Base-by-base conservation (phyloP, 2,113 vertebrate species). In the Forbesichthys papilliferus region DNA sequence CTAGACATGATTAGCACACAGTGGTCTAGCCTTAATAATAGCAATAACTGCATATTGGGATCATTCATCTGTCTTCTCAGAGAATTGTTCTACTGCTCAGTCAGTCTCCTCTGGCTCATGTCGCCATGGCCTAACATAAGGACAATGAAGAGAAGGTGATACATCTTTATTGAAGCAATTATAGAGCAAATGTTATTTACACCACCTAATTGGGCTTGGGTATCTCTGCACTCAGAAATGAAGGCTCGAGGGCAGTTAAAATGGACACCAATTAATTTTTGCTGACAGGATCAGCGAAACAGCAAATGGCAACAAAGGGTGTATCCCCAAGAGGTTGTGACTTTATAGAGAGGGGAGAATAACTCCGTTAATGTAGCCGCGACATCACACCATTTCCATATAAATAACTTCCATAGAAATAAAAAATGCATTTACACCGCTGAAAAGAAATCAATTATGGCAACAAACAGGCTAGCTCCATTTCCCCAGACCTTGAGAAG, bases 241-340 rank as follows among this genome's bases (percentile, higher is more conserved):
- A 85, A 82, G 73, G 79, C 85, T 89, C 79, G 42, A 36, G 85
- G 87, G 84, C 83, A 87, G 83, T 81, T 86, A 74, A 89, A 91
- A 91, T 82, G 88, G 88, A 89, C 84, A 82, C 85, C 86, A 90
- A 90, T 91, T 91, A 88, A 90, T 91, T 91, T 90, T 74, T 86
- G 85, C 85, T 89, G 91, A 90, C 86, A 91, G 84, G 88, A 86
- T 81, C 80, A 77, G 86, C 81, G 76, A 84, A 86, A 90, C 78
- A 83, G 84, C 79, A 84, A 89, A 88, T 74, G 82, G 80, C 80
- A 84, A 90, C 83, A 85, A 89, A 84, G 80, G 84, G 77, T 77
- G 66, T 78, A 83, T 87, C 81, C 87, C 79, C 82, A 73, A 51
- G 84, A 87, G 83, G 82, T 63, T 74, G 68, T 60, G 79, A 84